phyloP scores from a whole-genome alignment of 2,888 invertebrate genomes.

The Metacarcinus magister region DNA sequence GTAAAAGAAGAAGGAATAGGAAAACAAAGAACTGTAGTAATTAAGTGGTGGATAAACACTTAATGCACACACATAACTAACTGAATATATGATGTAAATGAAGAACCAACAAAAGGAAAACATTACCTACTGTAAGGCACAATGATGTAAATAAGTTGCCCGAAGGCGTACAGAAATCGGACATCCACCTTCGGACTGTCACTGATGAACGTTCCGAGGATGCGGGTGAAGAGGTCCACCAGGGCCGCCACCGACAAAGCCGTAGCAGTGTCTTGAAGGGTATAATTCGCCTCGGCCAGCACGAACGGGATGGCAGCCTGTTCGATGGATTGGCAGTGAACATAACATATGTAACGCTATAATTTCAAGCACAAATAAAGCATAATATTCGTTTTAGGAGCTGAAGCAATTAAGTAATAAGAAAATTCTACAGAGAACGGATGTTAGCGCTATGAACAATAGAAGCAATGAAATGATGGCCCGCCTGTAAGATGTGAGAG shows the following conservation, averaged over 20 bases:
- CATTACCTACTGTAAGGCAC: conserved; percentile 56
- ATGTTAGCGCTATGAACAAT: not conserved
- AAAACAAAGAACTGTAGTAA: not conserved
- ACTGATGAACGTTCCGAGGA: not conserved
- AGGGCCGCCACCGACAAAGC: conserved; percentile 67
- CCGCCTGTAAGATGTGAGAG: too few relatives aligned
- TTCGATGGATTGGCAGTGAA: not conserved
- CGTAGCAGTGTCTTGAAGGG: conserved; percentile 58
- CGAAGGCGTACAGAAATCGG: conserved; percentile 33
- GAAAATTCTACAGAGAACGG: not conserved
- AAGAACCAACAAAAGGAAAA: not conserved
- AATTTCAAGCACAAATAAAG: not conserved
- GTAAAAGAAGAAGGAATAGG: not conserved
- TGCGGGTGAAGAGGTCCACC: conserved; percentile 58
- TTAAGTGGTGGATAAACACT: too few relatives aligned
- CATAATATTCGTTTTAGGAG: not conserved
- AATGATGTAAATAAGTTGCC: conserved; percentile 52
- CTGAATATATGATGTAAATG: not conserved
- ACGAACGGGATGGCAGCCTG: conserved; percentile 67
- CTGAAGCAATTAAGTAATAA: not conserved
- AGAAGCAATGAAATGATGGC: too few relatives aligned
- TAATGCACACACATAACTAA: not conserved
- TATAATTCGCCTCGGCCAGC: conserved; percentile 59
- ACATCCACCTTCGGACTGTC: conserved; percentile 55
- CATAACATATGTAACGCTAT: not conserved